Evolutionary conservation across 1,140 invertebrate species (phyloP).

Genomic region (Tribolium castaneum): DNA sequence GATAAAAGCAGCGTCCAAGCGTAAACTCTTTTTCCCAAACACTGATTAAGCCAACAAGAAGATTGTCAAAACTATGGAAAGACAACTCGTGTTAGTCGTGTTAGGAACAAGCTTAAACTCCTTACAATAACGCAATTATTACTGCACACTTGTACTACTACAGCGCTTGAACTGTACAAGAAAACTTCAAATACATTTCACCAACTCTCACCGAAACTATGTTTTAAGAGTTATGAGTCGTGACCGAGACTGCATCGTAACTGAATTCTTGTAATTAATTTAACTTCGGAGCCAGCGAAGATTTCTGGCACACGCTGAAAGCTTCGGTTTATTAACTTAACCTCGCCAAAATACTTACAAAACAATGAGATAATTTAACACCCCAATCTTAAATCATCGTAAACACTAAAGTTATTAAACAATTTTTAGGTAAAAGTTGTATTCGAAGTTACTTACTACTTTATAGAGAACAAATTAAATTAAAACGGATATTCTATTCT

Average conservation of each 20-base stretch:
- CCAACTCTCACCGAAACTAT: constrained; percentile 12
- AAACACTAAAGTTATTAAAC: not conserved
- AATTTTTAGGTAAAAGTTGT: not conserved
- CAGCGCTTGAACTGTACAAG: constrained; percentile 6
- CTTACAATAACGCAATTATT: constrained; percentile 23
- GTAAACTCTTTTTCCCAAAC: constrained; percentile 45
- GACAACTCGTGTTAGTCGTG: not conserved
- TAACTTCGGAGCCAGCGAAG: constrained; percentile 34
- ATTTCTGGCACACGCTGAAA: constrained; percentile 6
- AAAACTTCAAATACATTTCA: constrained; percentile 31
- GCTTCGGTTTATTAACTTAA: constrained; percentile 27
- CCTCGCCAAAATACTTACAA: constrained; percentile 17
- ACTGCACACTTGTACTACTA: constrained; percentile 8
- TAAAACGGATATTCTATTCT: too few relatives aligned
- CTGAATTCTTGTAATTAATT: constrained; percentile 41
- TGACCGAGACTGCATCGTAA: constrained; percentile 30
- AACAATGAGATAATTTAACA: not conserved
- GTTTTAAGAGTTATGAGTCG: constrained; percentile 32
- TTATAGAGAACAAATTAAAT: too few relatives aligned
- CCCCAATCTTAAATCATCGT: not conserved
- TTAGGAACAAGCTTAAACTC: not conserved
- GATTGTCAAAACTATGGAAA: constrained; percentile 9
- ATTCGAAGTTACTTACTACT: too few relatives aligned
- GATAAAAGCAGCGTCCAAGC: constrained; percentile 54
- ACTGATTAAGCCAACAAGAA: constrained; percentile 18